These are phyloP conservation scores for Oryctolagus cuniculus DNA, from an alignment of 2,113 vertebrate genomes.

Conservation along the genomic window DNA sequence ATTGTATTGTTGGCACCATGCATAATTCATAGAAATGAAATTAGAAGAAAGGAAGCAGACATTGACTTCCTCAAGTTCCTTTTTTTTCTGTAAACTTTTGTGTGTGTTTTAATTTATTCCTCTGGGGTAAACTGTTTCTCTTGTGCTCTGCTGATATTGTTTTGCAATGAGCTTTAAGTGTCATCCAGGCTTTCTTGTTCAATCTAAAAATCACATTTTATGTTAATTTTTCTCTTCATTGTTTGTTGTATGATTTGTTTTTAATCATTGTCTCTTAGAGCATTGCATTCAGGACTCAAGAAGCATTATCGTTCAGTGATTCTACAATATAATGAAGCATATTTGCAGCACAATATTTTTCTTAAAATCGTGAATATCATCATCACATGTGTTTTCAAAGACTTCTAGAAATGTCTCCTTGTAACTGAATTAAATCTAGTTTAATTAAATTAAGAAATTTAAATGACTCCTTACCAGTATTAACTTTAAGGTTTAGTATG, in stretches of 20 bases:
- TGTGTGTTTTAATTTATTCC: constrained; percentile 71
- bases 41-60: constrained; percentile 36
- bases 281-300: constrained; percentile 68
- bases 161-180: constrained; percentile 65
- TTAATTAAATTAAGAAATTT: constrained; percentile 89
- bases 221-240: constrained; percentile 78
- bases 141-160: constrained; percentile 60
- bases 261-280: constrained; percentile 77
- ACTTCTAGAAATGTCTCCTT: constrained; percentile 75
- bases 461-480: constrained; percentile 86
- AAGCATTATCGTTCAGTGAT: constrained; percentile 71
- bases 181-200: constrained; percentile 72
- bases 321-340: constrained; percentile 75
- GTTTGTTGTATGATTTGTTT: constrained; percentile 79
- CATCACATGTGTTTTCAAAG: constrained; percentile 84
- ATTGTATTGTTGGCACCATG: constrained; percentile 47
- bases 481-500: constrained; percentile 85
- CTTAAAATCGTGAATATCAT: constrained; percentile 82
- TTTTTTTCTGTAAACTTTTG: constrained; percentile 23
- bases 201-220: constrained; percentile 71
- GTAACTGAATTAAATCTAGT: constrained; percentile 87
- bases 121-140: constrained; percentile 45
- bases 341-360: constrained; percentile 84
- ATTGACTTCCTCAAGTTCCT: constrained; percentile 58
- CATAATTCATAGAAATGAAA: constrained; percentile 67